Conservation (phyloP, 1,140 invertebrate genomes). For the Samia ricini region DNA sequence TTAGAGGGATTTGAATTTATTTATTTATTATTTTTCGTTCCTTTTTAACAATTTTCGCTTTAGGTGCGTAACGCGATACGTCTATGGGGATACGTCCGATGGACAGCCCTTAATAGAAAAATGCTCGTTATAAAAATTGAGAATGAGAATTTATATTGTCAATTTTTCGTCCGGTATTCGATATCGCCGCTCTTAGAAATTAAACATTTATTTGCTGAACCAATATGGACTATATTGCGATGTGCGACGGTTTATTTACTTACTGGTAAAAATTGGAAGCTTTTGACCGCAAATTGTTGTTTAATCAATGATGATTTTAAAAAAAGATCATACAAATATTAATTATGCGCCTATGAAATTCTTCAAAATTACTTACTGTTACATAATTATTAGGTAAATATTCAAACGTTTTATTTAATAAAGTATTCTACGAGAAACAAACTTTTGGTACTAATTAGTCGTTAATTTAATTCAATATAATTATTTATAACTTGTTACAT, state of each 20-base stretch:
- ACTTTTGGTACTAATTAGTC: no score
- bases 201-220: conserved; percentile 10
- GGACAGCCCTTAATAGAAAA: conserved; percentile 69
- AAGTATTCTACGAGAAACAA: no score
- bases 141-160: conserved; percentile 54
- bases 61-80: conserved; percentile 62
- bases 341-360: no score
- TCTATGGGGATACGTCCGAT: conserved; percentile 51
- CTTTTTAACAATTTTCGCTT: conserved; percentile 48
- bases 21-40: conserved; percentile 47
- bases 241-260: not conserved
- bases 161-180: conserved; percentile 36
- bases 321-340: no score
- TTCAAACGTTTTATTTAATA: no score
- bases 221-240: conserved; percentile 1
- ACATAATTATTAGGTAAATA: no score
- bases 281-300: not conserved
- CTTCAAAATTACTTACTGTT: no score
- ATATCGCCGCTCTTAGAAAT: conserved; percentile 28
- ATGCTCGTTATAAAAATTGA: conserved; percentile 55
- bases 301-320: no score
- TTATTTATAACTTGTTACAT: no score
- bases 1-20: conserved; percentile 67
- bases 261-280: conserved; percentile 1
- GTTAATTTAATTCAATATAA: no score